A percentile compares a stretch with the other conserved stretches of the same genome.
Conservation (phyloP, 2,113 vertebrate genomes). For the Oncorhynchus gorbuscha region DNA sequence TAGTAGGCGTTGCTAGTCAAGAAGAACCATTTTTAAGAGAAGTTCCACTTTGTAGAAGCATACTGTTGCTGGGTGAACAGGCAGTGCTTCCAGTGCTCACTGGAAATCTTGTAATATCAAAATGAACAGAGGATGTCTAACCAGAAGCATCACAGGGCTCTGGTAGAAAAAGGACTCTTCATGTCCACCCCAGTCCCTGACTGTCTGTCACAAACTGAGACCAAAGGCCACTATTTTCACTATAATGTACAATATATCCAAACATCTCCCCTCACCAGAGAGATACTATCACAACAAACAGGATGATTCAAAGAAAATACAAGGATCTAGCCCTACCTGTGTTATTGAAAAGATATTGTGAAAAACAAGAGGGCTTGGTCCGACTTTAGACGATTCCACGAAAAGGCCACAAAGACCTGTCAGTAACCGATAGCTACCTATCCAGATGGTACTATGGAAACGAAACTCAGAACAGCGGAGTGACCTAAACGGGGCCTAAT, state of each 20-base stretch:
- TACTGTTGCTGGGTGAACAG: too few species aligned
- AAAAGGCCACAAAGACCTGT: conserved; percentile 14
- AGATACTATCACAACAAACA: conserved; percentile 31
- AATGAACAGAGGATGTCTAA: background rate
- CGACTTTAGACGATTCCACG: background rate
- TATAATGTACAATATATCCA: conserved; percentile 42
- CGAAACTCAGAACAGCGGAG: conserved; percentile 12
- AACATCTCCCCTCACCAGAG: conserved; percentile 40
- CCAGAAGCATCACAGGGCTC: background rate
- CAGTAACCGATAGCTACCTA: background rate
- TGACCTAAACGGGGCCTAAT: conserved; percentile 18
- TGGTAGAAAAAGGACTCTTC: background rate
- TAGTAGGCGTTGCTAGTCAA: too few species aligned
- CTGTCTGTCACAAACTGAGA: conserved; percentile 20
- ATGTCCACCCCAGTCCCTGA: background rate
- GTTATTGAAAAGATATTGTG: conserved; percentile 22
- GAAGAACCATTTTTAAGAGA: too few species aligned
- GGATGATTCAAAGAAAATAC: conserved; percentile 36
- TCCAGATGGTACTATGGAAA: conserved; percentile 10
- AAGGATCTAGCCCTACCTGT: conserved; percentile 27
- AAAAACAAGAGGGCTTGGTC: conserved; percentile 15
- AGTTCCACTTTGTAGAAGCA: too few species aligned
- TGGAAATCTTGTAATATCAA: background rate
- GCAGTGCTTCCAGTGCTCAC: background rate
- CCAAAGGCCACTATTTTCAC: conserved; percentile 10